Percentiles rank a stretch among this genome's conserved stretches.
Evolutionary conservation across 2,113 vertebrate species (phyloP).

Genomic region (Gila orcuttii): DNA sequence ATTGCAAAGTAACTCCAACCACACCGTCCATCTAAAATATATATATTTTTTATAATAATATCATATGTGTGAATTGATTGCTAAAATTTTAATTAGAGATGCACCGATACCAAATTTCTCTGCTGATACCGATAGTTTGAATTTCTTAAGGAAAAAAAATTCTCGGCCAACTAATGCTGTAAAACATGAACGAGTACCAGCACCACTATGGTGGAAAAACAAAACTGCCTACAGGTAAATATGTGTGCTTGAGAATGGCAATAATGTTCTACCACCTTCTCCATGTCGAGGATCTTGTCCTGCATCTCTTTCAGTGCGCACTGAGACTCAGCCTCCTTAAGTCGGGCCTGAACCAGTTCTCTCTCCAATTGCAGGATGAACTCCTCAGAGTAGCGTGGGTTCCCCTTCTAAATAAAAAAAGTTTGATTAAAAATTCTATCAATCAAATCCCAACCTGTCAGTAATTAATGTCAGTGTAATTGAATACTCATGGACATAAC

Average conservation of each 20-base stretch:
- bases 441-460: not conserved
- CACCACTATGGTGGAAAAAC: not conserved
- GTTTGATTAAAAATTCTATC: not conserved
- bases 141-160: too few relatives aligned
- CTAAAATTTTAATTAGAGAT: too few relatives aligned
- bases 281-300: slow-evolving; percentile 96
- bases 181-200: not conserved
- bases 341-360: slow-evolving; percentile 92
- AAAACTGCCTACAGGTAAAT: not conserved
- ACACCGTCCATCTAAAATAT: not conserved
- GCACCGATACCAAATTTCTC: too few relatives aligned
- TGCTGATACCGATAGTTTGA: too few relatives aligned
- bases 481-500: not conserved
- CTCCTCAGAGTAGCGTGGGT: slow-evolving; percentile 90
- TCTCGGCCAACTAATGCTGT: too few relatives aligned
- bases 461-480: not conserved
- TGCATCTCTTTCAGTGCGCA: slow-evolving; percentile 99
- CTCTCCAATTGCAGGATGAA: slow-evolving; percentile 93
- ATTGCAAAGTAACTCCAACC: not conserved
- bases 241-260: not conserved
- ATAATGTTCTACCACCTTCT: slow-evolving; percentile 80
- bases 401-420: slow-evolving; percentile 76
- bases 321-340: slow-evolving; percentile 95
- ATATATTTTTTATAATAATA: not conserved
- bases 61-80: not conserved